Evolutionary conservation across 2,888 invertebrate genomes (phyloP), one percentile per base, ranked within the genome.

Genomic region (Cheilosia vulpina): DNA sequence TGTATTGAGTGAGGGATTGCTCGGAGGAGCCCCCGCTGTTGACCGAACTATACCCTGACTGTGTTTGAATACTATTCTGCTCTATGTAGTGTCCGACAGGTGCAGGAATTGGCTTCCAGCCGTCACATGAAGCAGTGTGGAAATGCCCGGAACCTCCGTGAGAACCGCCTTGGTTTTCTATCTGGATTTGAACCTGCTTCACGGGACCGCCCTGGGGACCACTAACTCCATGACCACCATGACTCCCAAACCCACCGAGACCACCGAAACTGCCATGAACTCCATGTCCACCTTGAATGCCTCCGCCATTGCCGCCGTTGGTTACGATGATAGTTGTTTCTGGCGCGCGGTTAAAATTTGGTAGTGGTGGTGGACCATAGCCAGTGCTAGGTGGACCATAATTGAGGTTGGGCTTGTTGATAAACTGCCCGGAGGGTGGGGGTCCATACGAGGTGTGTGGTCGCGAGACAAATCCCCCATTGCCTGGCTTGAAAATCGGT

Each of bases 31-130:
- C 89, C 3, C 88, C 89, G 65, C 89, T 89, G 6, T 88, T 60
- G 4, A 91, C 91, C 11, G 90, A 89, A 43, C 89, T 91, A 66
- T 91, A 91, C 24, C 91, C 91, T 0, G 90, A 88, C 77, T 91
- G 91, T 0, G 90, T 90, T 24, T 91, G 90, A 31, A 91, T 90
- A 38, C 89, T 89, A 50, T 91, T 91, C 43, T 91, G 88, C 72
- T 91, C 90, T 11, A 91, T 87, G 60, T 89, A 89, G 31, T 89
- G 84, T 0, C 91, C 92, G 5, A 88, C 90, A 0, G 95, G 94
- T 0, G 96, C 96, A 9, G 96, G 95, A 80, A 97, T 97, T 21
- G 97, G 97, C 89, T 95, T 96, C 97, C 97, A 97, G 31, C 97
- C 97, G 88, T 97, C 97, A 89, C 97, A 97, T 66, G 88, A 88